phyloP scores from a whole-genome alignment of 2,113 vertebrate genomes.

The Poeciliopsis prolifica region DNA sequence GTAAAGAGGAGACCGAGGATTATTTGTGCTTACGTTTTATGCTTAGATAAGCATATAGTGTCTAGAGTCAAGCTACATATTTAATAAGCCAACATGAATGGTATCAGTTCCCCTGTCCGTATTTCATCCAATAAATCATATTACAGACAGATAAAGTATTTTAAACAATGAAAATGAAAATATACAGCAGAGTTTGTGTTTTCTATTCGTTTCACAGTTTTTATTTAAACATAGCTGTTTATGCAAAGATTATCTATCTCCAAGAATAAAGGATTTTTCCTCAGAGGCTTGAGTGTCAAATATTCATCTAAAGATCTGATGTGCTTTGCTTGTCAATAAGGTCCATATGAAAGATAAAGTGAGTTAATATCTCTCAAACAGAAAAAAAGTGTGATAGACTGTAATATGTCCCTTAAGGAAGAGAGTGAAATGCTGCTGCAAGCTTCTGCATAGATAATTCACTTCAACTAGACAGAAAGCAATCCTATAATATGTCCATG shows the following conservation, averaged over 20 bases:
- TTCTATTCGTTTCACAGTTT: background rate
- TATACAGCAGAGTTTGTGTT: background rate
- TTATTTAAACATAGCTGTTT: background rate
- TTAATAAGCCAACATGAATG: background rate
- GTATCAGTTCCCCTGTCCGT: background rate
- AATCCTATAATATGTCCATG: background rate
- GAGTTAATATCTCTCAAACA: background rate
- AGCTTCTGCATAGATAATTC: background rate
- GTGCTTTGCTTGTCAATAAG: background rate
- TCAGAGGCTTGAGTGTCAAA: conserved; percentile 42
- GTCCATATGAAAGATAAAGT: background rate
- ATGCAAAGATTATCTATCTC: background rate
- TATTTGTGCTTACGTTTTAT: background rate
- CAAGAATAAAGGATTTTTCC: background rate
- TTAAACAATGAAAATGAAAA: background rate
- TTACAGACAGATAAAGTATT: background rate
- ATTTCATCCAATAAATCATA: background rate
- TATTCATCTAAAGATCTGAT: conserved; percentile 5
- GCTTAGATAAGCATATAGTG: background rate
- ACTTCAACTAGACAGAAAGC: background rate
- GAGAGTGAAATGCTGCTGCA: background rate
- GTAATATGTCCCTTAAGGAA: background rate
- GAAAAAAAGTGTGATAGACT: background rate
- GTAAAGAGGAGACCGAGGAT: background rate
- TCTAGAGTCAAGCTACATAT: background rate